These are phyloP conservation scores for Euclidia mi DNA, from an alignment of 2,888 invertebrate genomes.

Conservation along the genomic window DNA sequence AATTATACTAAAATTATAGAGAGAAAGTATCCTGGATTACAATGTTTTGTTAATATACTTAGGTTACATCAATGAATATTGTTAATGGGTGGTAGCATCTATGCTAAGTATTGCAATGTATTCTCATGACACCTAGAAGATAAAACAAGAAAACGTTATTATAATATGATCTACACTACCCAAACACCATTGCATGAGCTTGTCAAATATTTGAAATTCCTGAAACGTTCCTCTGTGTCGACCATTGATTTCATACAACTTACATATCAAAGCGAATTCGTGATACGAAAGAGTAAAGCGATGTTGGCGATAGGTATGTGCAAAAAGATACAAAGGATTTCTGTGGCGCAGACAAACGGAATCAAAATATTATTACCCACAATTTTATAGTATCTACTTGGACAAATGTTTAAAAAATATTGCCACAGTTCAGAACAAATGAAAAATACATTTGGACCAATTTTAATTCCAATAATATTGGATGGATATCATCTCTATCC, in stretches of 20 bases:
- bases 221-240: neutral
- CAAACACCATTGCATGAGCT: neutral
- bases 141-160: too few relatives aligned
- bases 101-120: too few relatives aligned
- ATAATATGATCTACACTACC: neutral
- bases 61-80: too few relatives aligned
- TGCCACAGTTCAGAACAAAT: neutral
- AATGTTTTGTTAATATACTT: too few relatives aligned
- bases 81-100: too few relatives aligned
- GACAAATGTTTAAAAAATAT: conserved; percentile 29
- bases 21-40: too few relatives aligned
- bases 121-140: too few relatives aligned
- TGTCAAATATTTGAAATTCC: neutral
- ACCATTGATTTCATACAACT: conserved; percentile 4
- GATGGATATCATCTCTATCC: too few relatives aligned
- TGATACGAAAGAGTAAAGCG: conserved; percentile 39
- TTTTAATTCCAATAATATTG: neutral
- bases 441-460: conserved; percentile 8
- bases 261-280: conserved; percentile 19
- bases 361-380: conserved; percentile 30
- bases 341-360: conserved; percentile 29
- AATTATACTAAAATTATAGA: too few relatives aligned
- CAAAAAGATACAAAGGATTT: conserved; percentile 43
- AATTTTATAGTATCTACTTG: conserved; percentile 27
- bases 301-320: conserved; percentile 26